Percentiles rank a stretch among this genome's conserved stretches.
Conservation (phyloP, 2,113 vertebrate species). For the Pelecanoides urinatrix region DNA sequence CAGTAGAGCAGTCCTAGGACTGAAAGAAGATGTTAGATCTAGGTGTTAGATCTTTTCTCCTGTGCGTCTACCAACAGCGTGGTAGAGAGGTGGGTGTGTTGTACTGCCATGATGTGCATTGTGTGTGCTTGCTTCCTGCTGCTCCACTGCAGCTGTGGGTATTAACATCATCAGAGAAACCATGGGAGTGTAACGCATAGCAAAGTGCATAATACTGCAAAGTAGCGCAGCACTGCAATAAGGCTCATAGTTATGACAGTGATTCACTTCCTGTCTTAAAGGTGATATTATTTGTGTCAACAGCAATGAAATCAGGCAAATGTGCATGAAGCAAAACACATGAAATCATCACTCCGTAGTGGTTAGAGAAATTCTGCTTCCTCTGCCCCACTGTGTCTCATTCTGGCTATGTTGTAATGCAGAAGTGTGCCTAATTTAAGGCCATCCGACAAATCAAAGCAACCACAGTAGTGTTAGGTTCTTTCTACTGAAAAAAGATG, state of each 20-base stretch:
- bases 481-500: background rate
- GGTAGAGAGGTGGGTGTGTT: background rate
- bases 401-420: background rate
- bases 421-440: background rate
- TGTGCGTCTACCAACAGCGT: rapidly evolving
- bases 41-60: background rate
- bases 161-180: background rate
- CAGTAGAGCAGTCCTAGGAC: background rate
- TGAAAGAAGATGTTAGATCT: background rate
- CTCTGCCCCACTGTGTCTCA: background rate
- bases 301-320: background rate
- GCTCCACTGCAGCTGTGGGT: background rate
- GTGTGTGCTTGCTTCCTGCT: background rate
- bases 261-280: background rate
- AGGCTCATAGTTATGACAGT: background rate
- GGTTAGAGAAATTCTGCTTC: background rate
- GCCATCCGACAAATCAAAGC: background rate
- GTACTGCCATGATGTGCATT: background rate
- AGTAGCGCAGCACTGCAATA: background rate
- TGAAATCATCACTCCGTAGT: background rate
- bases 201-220: background rate
- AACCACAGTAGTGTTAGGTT: background rate
- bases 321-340: background rate
- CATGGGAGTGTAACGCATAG: background rate
- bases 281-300: rapidly evolving